Evolutionary conservation across 2,888 invertebrate genomes (phyloP), one percentile per base, ranked within the genome.

Genomic region (Lobophora halterata): DNA sequence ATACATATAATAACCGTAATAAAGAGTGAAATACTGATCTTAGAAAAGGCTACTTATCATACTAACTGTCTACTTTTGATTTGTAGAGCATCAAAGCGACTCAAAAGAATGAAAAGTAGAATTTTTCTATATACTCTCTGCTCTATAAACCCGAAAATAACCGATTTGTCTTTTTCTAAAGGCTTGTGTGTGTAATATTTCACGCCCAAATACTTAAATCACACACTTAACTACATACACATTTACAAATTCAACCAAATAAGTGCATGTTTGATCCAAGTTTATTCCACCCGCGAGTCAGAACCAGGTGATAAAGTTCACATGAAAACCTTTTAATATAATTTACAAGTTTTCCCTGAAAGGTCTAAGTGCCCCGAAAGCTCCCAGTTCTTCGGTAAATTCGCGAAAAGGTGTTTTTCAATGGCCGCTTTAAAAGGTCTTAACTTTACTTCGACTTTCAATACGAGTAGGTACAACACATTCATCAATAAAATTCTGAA

Each of bases 271-370:
- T 34, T 44, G 36, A 49, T 49, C 45, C 46, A 58, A 59, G 55
- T 61, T 61, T 64, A 61, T 60, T 58, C 41, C 44, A 32, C 32
- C 29, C 36, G 3, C 27, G 48, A 49, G 45, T 52, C 46, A 52
- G 26, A 28, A 54, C 49, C 67, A 67, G 67, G 63, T 68, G 68
- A 54, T 43, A 30, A 24, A 45, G 49, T 66, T 67, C 67, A 61
- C 67, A 66, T 62, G 61, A 31, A n/a, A 65, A 50, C 58, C 61
- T 66, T 63, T 66, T 61, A 66, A 60, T 64, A 58, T 62, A 61
- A 66, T 68, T 67, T 67, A 64, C 59, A 67, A 65, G 59, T 65
- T 61, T 59, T 58, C 59, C 52, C 52, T 39, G 50, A 58, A 65
- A 60, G 61, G 58, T 59, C 55, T 54, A 46, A 59, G 56, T 51